Base-by-base conservation (phyloP, 2,113 vertebrate genomes). In the Sapayoa aenigma region DNA sequence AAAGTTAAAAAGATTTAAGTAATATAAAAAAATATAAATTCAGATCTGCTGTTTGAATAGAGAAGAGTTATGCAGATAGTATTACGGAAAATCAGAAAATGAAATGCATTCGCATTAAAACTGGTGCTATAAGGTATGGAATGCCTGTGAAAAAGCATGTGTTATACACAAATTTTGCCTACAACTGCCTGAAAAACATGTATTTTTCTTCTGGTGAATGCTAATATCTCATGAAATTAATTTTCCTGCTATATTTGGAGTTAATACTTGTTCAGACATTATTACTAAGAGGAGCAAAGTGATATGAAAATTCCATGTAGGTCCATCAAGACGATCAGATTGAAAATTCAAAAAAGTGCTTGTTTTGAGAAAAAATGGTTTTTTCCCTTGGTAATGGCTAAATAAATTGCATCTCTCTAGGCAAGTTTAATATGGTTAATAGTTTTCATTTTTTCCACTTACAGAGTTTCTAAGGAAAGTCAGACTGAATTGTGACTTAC, bases 191-290 rank as follows among this genome's bases (percentile, higher is more conserved):
- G 65, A 50, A 95, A 94, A 86, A 11, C 47, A 89, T 95, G 41
- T 85, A 75, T 71, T 96, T 96, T 77, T 92, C 8, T 23, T 84
- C 75, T 96, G 86, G 84, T 95, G 65, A 96, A 94, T 41, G 60
- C 63, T 94, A 96, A 63, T 89, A 55, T 37, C 62, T 92, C 46
- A 72, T 74, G 49, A 69, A 96, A 20, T 49, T 92, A 96, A 95
- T 76, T 91, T 69, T 91, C 77, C 60, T 93, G 80, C 31, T 81
- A 77, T 73, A 94, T 77, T 78, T 78, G 67, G 76, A 88, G 91
- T 97, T 95, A 94, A 85, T 69, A 89, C 19, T 83, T 52, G 14
- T 59, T 90, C 84, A 91, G 86, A 69, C 52, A 94, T 81, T 95
- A 92, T 71, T 91, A 86, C 81, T 89, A 90, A 60, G 44, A 77